These are phyloP conservation scores for Leptodirus hochenwartii DNA, from an alignment of 2,888 invertebrate genomes.

Conservation along the genomic window DNA sequence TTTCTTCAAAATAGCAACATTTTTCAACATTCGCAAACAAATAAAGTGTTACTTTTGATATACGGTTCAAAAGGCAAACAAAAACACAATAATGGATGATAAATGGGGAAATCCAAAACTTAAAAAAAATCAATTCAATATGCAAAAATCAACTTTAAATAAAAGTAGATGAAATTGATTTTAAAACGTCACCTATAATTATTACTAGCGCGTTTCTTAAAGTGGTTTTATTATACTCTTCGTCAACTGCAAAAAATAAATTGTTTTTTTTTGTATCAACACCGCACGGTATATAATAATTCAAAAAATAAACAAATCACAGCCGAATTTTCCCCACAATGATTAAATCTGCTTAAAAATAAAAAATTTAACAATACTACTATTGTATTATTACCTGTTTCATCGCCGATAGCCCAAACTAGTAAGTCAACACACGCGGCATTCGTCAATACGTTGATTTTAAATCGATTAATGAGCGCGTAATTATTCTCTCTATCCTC, in stretches of 20 bases:
- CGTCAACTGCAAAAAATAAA: constrained; percentile 41
- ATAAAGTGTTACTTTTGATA: too few species aligned
- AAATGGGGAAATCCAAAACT: too few species aligned
- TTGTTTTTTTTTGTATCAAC: too few species aligned
- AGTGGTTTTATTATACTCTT: constrained; percentile 51
- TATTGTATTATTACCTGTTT: constrained; percentile 50
- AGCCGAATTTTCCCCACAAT: constrained; percentile 5
- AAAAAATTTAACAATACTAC: neutral
- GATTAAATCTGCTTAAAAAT: neutral
- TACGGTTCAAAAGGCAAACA: too few species aligned
- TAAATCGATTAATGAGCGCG: constrained; percentile 73
- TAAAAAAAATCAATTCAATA: too few species aligned
- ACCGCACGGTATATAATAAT: too few species aligned
- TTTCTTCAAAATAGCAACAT: too few species aligned
- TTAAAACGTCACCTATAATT: constrained; percentile 35
- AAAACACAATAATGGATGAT: too few species aligned
- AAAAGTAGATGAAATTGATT: too few species aligned
- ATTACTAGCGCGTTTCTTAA: constrained; percentile 55
- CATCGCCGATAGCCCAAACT: constrained; percentile 96
- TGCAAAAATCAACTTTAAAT: too few species aligned
- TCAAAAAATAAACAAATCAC: constrained; percentile 8
- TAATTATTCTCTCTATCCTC: constrained; percentile 68
- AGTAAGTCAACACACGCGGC: constrained; percentile 93
- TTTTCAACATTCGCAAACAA: too few species aligned
- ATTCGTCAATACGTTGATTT: constrained; percentile 91